phyloP scores from a whole-genome alignment of 35 echinoderm and acorn worm species.

The Nesometra sesokonis region DNA sequence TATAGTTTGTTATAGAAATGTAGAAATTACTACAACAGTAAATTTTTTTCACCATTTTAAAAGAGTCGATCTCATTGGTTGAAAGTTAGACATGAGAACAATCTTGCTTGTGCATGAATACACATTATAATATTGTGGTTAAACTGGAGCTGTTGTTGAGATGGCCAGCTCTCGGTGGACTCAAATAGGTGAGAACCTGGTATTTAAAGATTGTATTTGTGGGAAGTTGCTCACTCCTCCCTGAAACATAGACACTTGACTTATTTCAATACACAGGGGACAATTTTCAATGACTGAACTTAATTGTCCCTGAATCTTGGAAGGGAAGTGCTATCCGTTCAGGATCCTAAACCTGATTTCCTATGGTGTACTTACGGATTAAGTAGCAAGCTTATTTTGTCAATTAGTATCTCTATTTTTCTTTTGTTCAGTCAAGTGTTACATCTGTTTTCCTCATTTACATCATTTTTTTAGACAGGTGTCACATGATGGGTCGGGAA shows the following conservation, averaged over 20 bases:
- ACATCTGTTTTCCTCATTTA: not conserved
- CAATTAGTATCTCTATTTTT: not conserved
- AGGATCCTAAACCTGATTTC: not conserved
- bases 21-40: too few species aligned
- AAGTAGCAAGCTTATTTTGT: not conserved
- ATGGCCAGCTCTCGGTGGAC: not conserved
- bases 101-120: too few species aligned
- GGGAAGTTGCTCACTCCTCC: not conserved
- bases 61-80: not conserved
- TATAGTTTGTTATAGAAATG: too few species aligned
- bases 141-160: not conserved
- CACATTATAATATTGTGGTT: too few species aligned
- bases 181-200: not conserved
- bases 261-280: not conserved
- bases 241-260: not conserved
- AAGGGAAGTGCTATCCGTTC: not conserved
- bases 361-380: not conserved
- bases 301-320: not conserved
- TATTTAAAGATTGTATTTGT: not conserved
- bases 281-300: not conserved
- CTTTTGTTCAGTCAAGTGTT: not conserved
- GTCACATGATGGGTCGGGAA: not conserved
- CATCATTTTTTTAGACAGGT: not conserved
- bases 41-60: too few species aligned
- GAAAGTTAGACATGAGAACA: not conserved